These are phyloP conservation scores for Drosophila pachea DNA, from an alignment of 1,140 invertebrate genomes.

Conservation along the genomic window DNA sequence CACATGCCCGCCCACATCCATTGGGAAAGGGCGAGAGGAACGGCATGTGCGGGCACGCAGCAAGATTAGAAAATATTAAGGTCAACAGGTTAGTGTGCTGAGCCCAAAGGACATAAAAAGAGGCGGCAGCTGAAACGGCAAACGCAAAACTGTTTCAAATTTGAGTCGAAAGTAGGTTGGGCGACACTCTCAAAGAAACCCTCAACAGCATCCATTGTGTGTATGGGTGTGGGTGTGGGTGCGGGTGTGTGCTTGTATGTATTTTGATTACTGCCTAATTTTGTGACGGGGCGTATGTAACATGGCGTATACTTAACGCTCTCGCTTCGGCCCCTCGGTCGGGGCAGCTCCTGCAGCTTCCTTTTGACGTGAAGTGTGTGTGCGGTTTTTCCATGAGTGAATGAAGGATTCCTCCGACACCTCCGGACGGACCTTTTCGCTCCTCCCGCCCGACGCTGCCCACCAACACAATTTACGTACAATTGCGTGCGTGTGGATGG, in stretches of 20 bases:
- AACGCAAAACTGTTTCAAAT: conserved; percentile 69
- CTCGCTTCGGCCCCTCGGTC: conserved; percentile 23
- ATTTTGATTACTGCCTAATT: conserved; percentile 76
- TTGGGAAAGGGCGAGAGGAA: conserved; percentile 19
- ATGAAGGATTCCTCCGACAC: conserved; percentile 54
- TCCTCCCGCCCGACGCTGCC: conserved; percentile 9
- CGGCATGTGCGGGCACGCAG: conserved; percentile 50
- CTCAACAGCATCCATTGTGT: conserved; percentile 24
- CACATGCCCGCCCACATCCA: conserved; percentile 21
- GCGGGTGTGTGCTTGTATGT: conserved; percentile 42
- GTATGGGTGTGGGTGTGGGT: conserved; percentile 2
- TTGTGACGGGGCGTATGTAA: conserved; percentile 63
- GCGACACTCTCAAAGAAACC: conserved; percentile 42
- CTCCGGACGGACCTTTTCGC: background rate
- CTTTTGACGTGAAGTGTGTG: conserved; percentile 67
- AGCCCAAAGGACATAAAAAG: conserved; percentile 71
- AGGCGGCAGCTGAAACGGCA: conserved; percentile 37
- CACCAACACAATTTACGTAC: conserved; percentile 65
- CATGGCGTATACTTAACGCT: conserved; percentile 73
- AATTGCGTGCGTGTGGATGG: conserved; percentile 39
- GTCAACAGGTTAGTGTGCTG: conserved; percentile 76
- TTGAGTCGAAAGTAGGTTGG: conserved; percentile 65
- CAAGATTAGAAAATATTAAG: conserved; percentile 77
- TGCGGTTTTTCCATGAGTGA: conserved; percentile 70
- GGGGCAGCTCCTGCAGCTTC: conserved; percentile 51